These are phyloP conservation scores for Amblyopsis hoosieri DNA, from an alignment of 2,797 vertebrate species.

Conservation along the genomic window DNA sequence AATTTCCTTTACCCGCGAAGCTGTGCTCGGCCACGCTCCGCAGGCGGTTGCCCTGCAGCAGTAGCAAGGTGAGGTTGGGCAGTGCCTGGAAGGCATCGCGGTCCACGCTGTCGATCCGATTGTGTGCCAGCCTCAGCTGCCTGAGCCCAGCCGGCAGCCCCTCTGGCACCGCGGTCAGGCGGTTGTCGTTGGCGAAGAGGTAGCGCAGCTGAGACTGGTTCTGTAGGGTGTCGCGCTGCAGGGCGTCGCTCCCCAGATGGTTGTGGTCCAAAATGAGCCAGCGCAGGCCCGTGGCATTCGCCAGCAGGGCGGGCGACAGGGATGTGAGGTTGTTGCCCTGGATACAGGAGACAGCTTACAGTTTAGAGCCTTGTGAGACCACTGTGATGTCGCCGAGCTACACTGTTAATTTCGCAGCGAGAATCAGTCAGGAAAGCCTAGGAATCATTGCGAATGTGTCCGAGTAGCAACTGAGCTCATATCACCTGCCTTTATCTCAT, in stretches of 20 bases:
- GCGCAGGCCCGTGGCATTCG: slow-evolving; percentile 65
- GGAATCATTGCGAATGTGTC: no score
- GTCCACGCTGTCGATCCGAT: slow-evolving; percentile 71
- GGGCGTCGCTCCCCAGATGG: slow-evolving; percentile 61
- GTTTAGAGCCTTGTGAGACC: no score
- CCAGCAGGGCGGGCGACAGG: slow-evolving; percentile 53
- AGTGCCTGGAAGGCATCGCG: slow-evolving; percentile 63
- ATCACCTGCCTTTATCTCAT: no score
- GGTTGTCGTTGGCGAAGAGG: slow-evolving; percentile 78
- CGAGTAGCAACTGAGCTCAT: no score
- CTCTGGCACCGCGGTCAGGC: slow-evolving; percentile 66
- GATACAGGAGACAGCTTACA: not conserved
- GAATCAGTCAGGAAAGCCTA: no score
- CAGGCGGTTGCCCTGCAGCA: slow-evolving; percentile 80
- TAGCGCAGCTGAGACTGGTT: slow-evolving; percentile 69
- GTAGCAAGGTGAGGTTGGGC: slow-evolving; percentile 71
- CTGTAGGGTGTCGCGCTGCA: slow-evolving; percentile 50
- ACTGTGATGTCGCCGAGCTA: not conserved
- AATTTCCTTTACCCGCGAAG: slow-evolving; percentile 62
- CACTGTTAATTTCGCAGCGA: not conserved
- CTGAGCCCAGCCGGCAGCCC: slow-evolving; percentile 69
- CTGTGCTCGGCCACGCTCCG: slow-evolving; percentile 62
- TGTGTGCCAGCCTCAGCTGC: slow-evolving; percentile 78
- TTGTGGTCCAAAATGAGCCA: slow-evolving; percentile 83
- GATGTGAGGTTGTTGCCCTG: slow-evolving; percentile 76